Evolutionary conservation across 2,888 invertebrate species (phyloP).

Genomic region (Lomographa bimaculata): DNA sequence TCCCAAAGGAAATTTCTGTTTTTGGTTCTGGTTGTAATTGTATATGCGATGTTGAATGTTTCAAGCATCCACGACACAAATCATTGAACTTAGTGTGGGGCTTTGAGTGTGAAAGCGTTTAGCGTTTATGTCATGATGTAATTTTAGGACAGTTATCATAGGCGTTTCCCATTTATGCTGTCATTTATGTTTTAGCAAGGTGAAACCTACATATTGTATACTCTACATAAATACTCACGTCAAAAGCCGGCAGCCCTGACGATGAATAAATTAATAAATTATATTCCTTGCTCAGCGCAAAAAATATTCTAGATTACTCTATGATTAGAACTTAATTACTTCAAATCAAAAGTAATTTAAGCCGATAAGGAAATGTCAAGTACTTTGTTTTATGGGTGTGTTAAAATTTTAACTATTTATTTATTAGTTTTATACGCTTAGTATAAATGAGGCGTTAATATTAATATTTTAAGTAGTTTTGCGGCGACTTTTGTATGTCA

Average conservation of each 20-base stretch:
- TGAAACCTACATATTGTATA: not conserved
- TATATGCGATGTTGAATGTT: too few relatives aligned
- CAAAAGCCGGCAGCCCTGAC: conserved; percentile 16
- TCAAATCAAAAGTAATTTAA: conserved; percentile 1
- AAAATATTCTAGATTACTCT: conserved; percentile 13
- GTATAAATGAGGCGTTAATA: not conserved
- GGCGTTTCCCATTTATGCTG: too few relatives aligned
- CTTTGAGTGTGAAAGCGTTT: too few relatives aligned
- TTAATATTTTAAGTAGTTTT: conserved; percentile 5
- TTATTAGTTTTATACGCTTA: too few relatives aligned
- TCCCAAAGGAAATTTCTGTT: too few relatives aligned
- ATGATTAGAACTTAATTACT: conserved; percentile 13
- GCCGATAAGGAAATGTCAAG: conserved; percentile 32
- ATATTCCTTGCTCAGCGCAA: conserved; percentile 9
- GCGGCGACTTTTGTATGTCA: not conserved
- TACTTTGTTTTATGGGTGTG: conserved; percentile 13
- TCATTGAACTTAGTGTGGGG: too few relatives aligned
- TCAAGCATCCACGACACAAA: too few relatives aligned
- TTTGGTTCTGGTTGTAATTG: too few relatives aligned
- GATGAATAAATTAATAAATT: conserved; percentile 19
- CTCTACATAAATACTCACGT: conserved; percentile 4
- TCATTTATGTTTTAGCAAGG: too few relatives aligned
- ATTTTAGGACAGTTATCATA: too few relatives aligned
- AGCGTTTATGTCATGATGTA: too few relatives aligned
- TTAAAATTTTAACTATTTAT: conserved; percentile 16